Evolutionary conservation across 2,113 vertebrate genomes (phyloP), one percentile per base, ranked within the genome.

Genomic region (Capreolus pygargus): DNA sequence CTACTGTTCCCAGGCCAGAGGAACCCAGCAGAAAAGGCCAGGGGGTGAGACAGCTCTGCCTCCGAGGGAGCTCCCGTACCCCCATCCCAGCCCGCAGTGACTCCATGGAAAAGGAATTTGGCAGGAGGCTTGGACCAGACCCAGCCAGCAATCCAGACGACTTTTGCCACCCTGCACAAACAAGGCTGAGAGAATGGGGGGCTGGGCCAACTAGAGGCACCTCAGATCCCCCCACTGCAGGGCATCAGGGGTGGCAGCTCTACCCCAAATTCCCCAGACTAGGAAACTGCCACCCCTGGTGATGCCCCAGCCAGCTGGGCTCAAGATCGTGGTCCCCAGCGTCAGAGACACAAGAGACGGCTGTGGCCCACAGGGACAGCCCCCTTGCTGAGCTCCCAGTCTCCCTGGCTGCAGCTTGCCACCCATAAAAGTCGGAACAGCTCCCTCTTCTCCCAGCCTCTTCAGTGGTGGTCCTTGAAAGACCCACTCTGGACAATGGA

Each of bases 81-180:
- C 87, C 55, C 36, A 3, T 1, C 27, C 2, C 52, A 87, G 89
- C 74, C 92, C 0, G 0, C 2, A 0, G 91, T 98, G 98, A 98
- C 91, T 28, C 0, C 28, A 97, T 1, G 47, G 89, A 97, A 98
- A 98, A 98, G 98, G 98, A 98, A 99, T 98, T 98, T 57, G 76
- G 91, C 94, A 19, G 50, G 97, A 97, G 98, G 82, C 94, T 97
- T 98, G 12, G 9, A 93, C 93, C 83, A 87, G 84, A 95, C 98
- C 98, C 97, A 64, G 52, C 47, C 96, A 97, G 98, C 86, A 79
- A 95, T 67, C 98, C 96, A 82, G 90, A 85, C 1, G n/a, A 84
- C 64, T 97, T 95, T 27, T 89, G 89, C 91, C 95, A 91, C 89
- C 92, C 2, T 14, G 86, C 91, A 97, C 27, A 21, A 97, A 95